Conservation (phyloP, 2,888 invertebrate genomes). For the Schizotus pectinicornis region DNA sequence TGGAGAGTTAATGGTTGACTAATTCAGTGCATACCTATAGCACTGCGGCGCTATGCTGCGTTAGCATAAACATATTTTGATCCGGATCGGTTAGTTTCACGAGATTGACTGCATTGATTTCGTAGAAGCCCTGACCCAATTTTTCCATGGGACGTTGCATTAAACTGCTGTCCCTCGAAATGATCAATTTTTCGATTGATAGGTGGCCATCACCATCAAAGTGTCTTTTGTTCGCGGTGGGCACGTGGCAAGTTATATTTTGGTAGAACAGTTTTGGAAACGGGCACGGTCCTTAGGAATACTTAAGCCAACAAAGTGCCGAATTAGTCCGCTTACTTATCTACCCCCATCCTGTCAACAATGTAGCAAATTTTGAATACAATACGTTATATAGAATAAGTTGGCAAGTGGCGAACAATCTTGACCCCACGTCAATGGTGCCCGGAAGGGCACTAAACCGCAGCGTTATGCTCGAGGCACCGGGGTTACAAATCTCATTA, state of each 20-base stretch:
- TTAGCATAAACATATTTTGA: no score
- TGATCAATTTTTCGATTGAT: no score
- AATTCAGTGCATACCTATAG: no score
- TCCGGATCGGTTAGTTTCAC: no score
- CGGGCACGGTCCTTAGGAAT: slow-evolving; percentile 17
- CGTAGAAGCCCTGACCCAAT: no score
- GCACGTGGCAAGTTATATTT: slow-evolving; percentile 7
- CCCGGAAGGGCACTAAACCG: slow-evolving; percentile 21
- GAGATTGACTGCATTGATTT: no score
- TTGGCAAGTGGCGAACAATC: slow-evolving; percentile 9
- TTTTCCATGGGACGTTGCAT: no score
- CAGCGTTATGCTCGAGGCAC: slow-evolving; percentile 24
- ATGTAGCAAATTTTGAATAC: slow-evolving; percentile 12
- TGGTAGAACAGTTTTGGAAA: not conserved
- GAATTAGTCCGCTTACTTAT: slow-evolving; percentile 22
- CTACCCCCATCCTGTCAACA: slow-evolving; percentile 7
- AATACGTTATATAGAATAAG: slow-evolving; percentile 7
- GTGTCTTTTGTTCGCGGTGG: no score
- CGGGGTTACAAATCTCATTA: slow-evolving; percentile 33
- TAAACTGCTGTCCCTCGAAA: no score
- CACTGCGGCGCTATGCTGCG: no score
- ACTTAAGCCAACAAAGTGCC: slow-evolving; percentile 14
- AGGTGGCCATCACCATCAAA: no score
- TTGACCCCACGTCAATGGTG: slow-evolving; percentile 20
- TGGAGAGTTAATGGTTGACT: no score